These are phyloP conservation scores for Gryllus longicercus DNA, from an alignment of 2,888 invertebrate genomes.

Conservation along the genomic window DNA sequence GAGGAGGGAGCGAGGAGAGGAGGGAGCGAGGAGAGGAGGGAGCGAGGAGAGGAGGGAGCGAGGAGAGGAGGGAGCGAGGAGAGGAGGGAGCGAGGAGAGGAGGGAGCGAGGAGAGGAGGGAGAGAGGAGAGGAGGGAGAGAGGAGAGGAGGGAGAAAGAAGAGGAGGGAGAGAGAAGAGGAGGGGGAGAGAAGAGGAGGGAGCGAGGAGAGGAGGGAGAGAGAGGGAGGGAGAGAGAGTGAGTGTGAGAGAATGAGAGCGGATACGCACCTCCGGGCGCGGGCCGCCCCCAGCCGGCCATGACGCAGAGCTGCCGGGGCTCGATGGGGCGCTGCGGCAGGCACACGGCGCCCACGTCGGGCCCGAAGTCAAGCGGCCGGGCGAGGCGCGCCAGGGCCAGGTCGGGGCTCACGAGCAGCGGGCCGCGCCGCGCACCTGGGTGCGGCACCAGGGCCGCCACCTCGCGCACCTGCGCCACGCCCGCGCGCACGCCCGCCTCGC, in stretches of 20 bases:
- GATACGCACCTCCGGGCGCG: slow-evolving; percentile 48
- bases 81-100: too few relatives aligned
- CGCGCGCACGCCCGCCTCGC: slow-evolving; percentile 47
- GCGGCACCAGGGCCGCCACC: slow-evolving; percentile 49
- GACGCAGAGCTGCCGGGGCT: slow-evolving; percentile 53
- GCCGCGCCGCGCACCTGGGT: slow-evolving; percentile 56
- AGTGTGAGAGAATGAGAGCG: not conserved
- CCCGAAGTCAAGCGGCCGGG: slow-evolving; percentile 51
- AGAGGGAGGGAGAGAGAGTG: too few relatives aligned
- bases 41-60: too few relatives aligned
- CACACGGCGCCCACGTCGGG: slow-evolving; percentile 57
- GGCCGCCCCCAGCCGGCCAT: slow-evolving; percentile 59
- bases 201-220: too few relatives aligned
- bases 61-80: too few relatives aligned
- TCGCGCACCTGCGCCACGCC: slow-evolving; percentile 39
- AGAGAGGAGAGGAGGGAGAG: too few relatives aligned
- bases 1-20: too few relatives aligned
- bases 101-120: too few relatives aligned
- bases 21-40: too few relatives aligned
- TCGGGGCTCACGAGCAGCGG: slow-evolving; percentile 58
- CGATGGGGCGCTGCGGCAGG: slow-evolving; percentile 51
- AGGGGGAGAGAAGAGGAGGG: too few relatives aligned
- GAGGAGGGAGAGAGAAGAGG: too few relatives aligned
- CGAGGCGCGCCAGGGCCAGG: slow-evolving; percentile 55
- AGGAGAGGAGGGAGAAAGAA: too few relatives aligned